These are phyloP conservation scores for Callinectes sapidus DNA, from an alignment of 2,888 invertebrate genomes.

Conservation along the genomic window DNA sequence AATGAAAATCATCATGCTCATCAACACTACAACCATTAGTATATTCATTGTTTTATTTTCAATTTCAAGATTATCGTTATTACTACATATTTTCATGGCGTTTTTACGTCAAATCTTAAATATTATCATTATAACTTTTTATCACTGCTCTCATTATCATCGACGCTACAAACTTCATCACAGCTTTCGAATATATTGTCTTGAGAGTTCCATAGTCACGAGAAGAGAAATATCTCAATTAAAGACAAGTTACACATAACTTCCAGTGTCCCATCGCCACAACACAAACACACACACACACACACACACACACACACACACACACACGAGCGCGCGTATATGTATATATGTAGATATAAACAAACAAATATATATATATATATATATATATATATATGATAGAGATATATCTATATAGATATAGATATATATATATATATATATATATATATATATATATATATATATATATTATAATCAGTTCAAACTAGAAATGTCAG, in stretches of 20 bases:
- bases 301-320: background rate
- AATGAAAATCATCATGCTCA: background rate
- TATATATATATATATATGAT: background rate
- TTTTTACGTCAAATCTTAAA: background rate
- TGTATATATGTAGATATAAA: background rate
- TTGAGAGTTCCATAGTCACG: background rate
- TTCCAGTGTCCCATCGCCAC: background rate
- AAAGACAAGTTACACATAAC: background rate
- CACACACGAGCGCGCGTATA: background rate
- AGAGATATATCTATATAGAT: too few relatives aligned
- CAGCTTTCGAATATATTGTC: background rate
- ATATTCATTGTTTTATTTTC: background rate
- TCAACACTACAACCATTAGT: background rate
- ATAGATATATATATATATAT: background rate
- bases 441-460: background rate
- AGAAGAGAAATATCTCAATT: background rate
- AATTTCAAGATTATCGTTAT: background rate
- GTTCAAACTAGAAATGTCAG: background rate
- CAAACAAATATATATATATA: background rate
- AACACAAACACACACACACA: background rate
- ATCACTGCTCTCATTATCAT: background rate
- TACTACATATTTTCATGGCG: background rate
- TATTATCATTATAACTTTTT: background rate
- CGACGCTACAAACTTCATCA: background rate
- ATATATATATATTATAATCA: background rate